Conservation (phyloP, 2,888 invertebrate genomes). For the Plebejus melissa region DNA sequence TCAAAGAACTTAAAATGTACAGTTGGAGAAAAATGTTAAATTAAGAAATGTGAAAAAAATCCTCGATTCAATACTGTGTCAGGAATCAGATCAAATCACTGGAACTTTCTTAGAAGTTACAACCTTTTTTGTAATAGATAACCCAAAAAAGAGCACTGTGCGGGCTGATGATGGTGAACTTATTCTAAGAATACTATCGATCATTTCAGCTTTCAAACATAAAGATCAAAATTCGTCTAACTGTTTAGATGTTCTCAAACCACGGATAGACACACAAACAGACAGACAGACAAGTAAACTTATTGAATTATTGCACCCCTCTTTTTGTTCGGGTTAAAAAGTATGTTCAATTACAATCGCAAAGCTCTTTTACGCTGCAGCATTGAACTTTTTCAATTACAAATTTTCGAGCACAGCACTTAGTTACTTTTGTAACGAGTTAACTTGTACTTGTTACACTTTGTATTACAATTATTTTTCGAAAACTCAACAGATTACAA, state of each 20-base stretch:
- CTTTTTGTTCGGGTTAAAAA: neutral
- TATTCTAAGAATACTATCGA: too few species aligned
- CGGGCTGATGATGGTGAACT: too few species aligned
- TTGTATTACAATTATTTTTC: neutral
- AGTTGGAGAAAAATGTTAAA: conserved; percentile 17
- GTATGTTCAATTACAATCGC: neutral
- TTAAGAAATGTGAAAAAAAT: neutral
- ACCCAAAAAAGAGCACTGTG: too few species aligned
- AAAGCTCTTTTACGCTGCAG: neutral
- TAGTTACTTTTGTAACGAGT: neutral
- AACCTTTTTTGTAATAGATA: too few species aligned
- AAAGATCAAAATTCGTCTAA: too few species aligned
- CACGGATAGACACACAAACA: neutral
- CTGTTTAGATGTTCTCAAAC: too few species aligned
- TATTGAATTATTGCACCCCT: neutral
- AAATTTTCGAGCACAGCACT: neutral
- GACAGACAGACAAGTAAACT: neutral
- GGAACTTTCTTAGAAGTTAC: neutral
- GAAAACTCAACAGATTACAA: neutral
- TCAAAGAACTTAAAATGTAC: conserved; percentile 1
- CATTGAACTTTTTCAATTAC: conserved; percentile 3
- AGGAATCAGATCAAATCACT: neutral
- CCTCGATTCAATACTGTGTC: too few species aligned
- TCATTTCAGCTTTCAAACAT: too few species aligned
- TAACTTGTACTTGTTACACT: neutral